phyloP scores from a whole-genome alignment of 2,888 invertebrate species.

The Philhelius pedissequus region DNA sequence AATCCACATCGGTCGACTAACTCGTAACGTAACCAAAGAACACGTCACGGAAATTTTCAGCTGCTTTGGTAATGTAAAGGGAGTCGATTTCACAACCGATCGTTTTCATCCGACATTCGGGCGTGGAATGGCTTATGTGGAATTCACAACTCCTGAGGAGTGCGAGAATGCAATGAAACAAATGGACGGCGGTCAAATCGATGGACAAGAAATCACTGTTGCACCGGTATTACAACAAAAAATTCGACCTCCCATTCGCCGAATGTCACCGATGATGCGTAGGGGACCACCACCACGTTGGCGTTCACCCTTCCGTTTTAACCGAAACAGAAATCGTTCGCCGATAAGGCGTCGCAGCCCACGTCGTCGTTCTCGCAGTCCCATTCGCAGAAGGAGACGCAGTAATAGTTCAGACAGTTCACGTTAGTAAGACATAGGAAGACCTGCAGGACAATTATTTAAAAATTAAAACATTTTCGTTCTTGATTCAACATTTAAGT shows the following conservation, averaged over 20 bases:
- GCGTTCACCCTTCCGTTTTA: constrained; percentile 77
- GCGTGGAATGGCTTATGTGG: constrained; percentile 97
- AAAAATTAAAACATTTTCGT: constrained; percentile 11
- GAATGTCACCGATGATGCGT: constrained; percentile 77
- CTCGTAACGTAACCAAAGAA: constrained; percentile 94
- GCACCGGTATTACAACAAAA: constrained; percentile 94
- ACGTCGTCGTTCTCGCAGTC: constrained; percentile 78
- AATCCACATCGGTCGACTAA: constrained; percentile 95
- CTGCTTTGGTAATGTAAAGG: constrained; percentile 91
- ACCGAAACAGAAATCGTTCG: constrained; percentile 74
- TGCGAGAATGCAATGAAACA: constrained; percentile 99
- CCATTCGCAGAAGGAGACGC: constrained; percentile 77
- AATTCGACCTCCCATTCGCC: constrained; percentile 74
- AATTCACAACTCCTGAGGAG: constrained; percentile 95
- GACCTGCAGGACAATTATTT: background rate
- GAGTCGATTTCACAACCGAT: constrained; percentile 93
- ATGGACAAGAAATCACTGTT: constrained; percentile 96
- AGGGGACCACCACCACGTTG: constrained; percentile 76
- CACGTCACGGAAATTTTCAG: constrained; percentile 95
- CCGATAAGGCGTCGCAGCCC: constrained; percentile 76
- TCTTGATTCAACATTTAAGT: constrained; percentile 22
- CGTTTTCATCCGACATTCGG: constrained; percentile 92
- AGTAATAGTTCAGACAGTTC: constrained; percentile 79
- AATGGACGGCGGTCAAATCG: constrained; percentile 99
- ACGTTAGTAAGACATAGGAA: constrained; percentile 70